Percentiles rank a stretch among this genome's conserved stretches.
Evolutionary conservation across 2,888 invertebrate genomes (phyloP).

Genomic region (Clanis bilineata): DNA sequence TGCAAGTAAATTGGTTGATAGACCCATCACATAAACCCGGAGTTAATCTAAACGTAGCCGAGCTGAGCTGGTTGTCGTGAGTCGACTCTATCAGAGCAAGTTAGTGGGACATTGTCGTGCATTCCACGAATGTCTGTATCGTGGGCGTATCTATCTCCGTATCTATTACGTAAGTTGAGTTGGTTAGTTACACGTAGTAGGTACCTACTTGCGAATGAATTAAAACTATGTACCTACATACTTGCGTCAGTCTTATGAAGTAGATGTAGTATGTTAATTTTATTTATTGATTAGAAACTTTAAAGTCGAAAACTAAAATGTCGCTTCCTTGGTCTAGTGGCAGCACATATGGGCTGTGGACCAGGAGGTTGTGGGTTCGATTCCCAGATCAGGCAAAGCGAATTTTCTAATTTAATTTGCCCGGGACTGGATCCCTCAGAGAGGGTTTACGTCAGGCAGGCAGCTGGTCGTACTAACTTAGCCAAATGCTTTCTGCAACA

Average conservation of each 20-base stretch:
- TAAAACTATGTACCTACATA: neutral
- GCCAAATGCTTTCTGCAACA: too few relatives aligned
- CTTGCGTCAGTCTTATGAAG: neutral
- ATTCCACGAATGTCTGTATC: slow-evolving; percentile 30
- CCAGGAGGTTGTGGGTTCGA: too few relatives aligned
- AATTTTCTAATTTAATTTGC: too few relatives aligned
- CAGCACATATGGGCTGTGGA: too few relatives aligned
- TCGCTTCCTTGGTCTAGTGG: too few relatives aligned
- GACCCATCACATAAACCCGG: slow-evolving; percentile 17
- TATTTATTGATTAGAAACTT: too few relatives aligned
- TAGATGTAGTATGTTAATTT: neutral
- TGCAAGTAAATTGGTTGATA: slow-evolving; percentile 17
- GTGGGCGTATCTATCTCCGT: slow-evolving; percentile 11
- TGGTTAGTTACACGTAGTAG: slow-evolving; percentile 8
- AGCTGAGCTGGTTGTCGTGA: slow-evolving; percentile 33
- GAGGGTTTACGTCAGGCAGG: too few relatives aligned
- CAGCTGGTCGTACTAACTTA: too few relatives aligned
- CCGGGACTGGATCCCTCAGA: too few relatives aligned
- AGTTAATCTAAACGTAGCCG: slow-evolving; percentile 16
- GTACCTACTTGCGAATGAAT: neutral
- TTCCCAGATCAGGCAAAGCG: too few relatives aligned
- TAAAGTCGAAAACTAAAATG: too few relatives aligned
- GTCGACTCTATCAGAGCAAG: slow-evolving; percentile 39
- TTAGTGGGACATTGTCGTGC: slow-evolving; percentile 31
- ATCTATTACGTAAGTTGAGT: slow-evolving; percentile 17